These are phyloP conservation scores for Vandiemenella viatica DNA, from an alignment of 2,888 invertebrate genomes.

Conservation along the genomic window DNA sequence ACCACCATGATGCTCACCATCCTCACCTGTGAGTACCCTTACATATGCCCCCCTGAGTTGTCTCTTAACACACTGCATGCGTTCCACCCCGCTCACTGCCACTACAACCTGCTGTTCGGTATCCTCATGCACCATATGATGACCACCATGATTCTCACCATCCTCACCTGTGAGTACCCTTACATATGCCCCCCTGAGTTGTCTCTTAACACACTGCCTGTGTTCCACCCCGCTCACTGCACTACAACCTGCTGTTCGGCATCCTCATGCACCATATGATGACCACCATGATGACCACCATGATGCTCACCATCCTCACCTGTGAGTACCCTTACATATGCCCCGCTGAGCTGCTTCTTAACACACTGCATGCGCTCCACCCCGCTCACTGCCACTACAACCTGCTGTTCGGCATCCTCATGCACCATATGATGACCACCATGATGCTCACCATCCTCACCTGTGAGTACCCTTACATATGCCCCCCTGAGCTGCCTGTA, in stretches of 20 bases:
- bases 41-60: no score
- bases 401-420: conserved; percentile 75
- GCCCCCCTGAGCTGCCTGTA: no score
- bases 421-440: conserved; percentile 85
- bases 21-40: conserved; percentile 51
- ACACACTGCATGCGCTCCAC: no score
- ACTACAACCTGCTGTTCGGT: conserved; percentile 78
- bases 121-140: conserved; percentile 87
- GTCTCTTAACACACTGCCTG: no score
- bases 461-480: conserved; percentile 53
- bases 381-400: conserved; percentile 75
- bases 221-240: no score
- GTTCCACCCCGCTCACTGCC: conserved; percentile 68
- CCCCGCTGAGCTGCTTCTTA: no score
- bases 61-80: no score
- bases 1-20: conserved; percentile 78
- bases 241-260: conserved; percentile 78
- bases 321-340: conserved; percentile 56
- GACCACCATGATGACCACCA: conserved; percentile 82
- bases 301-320: conserved; percentile 66
- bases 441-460: conserved; percentile 71
- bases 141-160: conserved; percentile 81
- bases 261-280: conserved; percentile 87
- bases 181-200: no score
- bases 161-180: conserved; percentile 50